Percentiles rank a stretch among this genome's conserved stretches.
Conservation (phyloP, 2,888 invertebrate genomes). For the Brachyptera putata region DNA sequence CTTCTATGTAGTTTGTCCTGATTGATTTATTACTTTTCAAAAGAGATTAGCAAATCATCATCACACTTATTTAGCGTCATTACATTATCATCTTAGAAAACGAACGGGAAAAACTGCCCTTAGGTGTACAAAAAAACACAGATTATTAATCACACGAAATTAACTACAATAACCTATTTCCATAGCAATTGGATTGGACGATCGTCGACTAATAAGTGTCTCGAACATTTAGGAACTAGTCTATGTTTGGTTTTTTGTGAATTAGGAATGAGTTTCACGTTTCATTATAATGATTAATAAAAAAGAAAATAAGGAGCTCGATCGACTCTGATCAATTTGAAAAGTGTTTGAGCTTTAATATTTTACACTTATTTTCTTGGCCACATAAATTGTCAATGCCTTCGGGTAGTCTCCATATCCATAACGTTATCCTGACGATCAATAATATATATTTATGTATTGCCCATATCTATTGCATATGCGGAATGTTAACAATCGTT, state of each 20-base stretch:
- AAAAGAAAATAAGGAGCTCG: slow-evolving; percentile 2
- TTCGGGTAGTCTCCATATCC: too few relatives aligned
- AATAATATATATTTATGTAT: too few relatives aligned
- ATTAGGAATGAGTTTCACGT: slow-evolving; percentile 3
- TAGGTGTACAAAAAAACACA: not conserved
- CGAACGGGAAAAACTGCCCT: not conserved
- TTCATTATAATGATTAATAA: not conserved
- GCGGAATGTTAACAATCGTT: too few relatives aligned
- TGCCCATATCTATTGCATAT: too few relatives aligned
- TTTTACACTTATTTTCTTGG: not conserved
- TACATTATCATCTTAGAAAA: slow-evolving; percentile 8
- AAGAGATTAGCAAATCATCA: slow-evolving; percentile 19
- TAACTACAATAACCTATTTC: not conserved
- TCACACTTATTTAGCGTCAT: slow-evolving; percentile 15
- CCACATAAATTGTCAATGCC: slow-evolving; percentile 9
- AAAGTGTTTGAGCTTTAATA: slow-evolving; percentile 1
- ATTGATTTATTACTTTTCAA: not conserved
- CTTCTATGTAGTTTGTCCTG: too few relatives aligned
- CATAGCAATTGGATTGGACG: not conserved
- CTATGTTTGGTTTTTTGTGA: too few relatives aligned
- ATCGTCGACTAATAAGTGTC: too few relatives aligned
- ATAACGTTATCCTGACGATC: too few relatives aligned
- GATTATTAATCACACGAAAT: slow-evolving; percentile 10
- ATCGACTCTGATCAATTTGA: not conserved
- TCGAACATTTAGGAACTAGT: too few relatives aligned